Evolutionary conservation across 1,140 invertebrate species (phyloP), one percentile per base, ranked within the genome.

Genomic region (Coptotermes formosanus): DNA sequence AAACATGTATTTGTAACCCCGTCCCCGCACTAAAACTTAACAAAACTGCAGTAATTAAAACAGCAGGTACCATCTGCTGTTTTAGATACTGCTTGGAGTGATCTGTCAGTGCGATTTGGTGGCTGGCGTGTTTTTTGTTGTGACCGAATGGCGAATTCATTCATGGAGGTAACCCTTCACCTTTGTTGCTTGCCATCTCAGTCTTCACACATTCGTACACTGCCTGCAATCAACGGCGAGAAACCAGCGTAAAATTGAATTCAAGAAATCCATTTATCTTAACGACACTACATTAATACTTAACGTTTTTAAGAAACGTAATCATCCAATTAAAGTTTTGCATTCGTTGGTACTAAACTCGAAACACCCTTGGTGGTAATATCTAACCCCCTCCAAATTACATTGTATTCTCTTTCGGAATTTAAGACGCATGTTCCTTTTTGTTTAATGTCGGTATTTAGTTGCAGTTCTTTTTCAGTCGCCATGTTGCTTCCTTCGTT

Each of bases 191-290:
- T 11, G 8, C 19, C 19, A n/a, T 25, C n/a, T 69, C 64, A 69
- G n/a, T 25, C 64, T 75, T 75, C 25, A 75, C 64, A 25, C 25
- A 75, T 30, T 25, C 25, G 64, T n/a, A 30, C 64, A 1, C n/a
- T 75, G n/a, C 64, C 64, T 30, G 14, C n/a, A 75, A 19, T 19
- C 59, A 64, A 19, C 21, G 1, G 59, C 48, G 16, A 48, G 52
- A 21, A 75, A 75, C 64, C n/a, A 30, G 64, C 64, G 64, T 75
- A 75, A 75, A 75, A 75, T 75, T 75, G 64, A 75, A 75, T 75
- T 75, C 64, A 75, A 75, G 64, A 75, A 75, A 75, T 75, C 25
- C 64, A 75, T 75, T 75, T 75, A n/a, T 75, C 64, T 0, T 75
- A 75, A 75, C 64, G 64, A 25, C 64, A 30, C 64, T 75, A 7